Base-by-base conservation (phyloP, 2,797 vertebrate species). In the Pipistrellus pipistrellus region DNA sequence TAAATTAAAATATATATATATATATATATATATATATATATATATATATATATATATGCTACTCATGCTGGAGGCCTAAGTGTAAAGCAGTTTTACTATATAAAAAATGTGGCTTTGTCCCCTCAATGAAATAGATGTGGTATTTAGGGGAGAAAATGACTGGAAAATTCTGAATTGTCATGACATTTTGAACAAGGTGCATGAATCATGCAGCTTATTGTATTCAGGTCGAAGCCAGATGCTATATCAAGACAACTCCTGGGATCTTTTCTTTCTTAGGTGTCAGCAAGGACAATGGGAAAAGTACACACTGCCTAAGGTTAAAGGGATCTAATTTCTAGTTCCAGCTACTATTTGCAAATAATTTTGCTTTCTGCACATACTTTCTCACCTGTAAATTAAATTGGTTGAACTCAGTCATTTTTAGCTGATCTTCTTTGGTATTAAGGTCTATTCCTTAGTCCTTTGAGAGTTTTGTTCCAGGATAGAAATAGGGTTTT, bases 131-230 rank as follows among this genome's bases (percentile, higher is more conserved):
- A 83, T 35, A 55, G 20, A 73, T 46, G 2, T 83, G 21, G 2
- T 64, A 90, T 64, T 96, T 93, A 62, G 82, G 55, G 35, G 11
- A 38, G n/a, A 84, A 86, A 91, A 84, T 55, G 27, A 77, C 21
- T 73, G 13, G 27, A 82, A 86, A 10, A 0, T 72, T 88, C 64
- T 80, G 14, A 89, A 87, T 17, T 51, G 44, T 73, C 11, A 76
- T 25, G 21, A 53, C 30, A 46, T 75, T 92, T 73, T 84, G 68
- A 94, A 59, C 10, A 35, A 35, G 0, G 8, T 20, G 3, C 32
- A 8, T 84, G 38, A 85, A 62, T 38, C 23, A 55, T 69, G 17
- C 27, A 90, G 23, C 9, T 77, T 38, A 81, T 20, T 80, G 2
- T 15, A 35, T 27, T 76, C 32, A 21, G 4, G 35, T 12, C 23